Base-by-base conservation (phyloP, 2,888 invertebrate genomes). In the Biston betularia region DNA sequence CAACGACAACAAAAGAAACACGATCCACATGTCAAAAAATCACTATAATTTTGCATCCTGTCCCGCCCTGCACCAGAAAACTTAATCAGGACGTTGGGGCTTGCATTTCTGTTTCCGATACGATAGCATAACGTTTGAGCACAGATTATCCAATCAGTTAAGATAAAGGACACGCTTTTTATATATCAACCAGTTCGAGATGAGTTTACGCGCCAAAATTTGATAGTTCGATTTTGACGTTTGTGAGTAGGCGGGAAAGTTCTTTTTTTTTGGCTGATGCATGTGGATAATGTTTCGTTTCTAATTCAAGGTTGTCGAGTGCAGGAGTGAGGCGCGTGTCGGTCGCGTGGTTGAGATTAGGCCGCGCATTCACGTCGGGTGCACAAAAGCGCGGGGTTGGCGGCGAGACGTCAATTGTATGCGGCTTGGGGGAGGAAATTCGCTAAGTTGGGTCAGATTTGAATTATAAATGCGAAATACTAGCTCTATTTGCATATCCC, bases 61-160 rank as follows among this genome's bases (percentile, higher is more conserved):
- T 77, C 81, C 84, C 91, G 87, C 91, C 92, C 88, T 76, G 78
- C 74, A 82, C 81, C 85, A 88, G 88, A 86, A 86, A 89, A 91
- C 91, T 89, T 88, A 92, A 93, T 92, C 92, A 93, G 89, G 81
- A 89, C 83, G 80, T 85, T 74, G 86, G 84, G 84, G 85, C 89
- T 89, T 88, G 88, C 84, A 88, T 89, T 92, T 92, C 92, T 90
- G 92, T 91, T 93, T 93, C 92, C 93, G 93, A 93, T 93, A 92
- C 90, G 88, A 84, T 87, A 88, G 87, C 89, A 89, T 91, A 89
- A 80, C 92, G 84, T 92, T 93, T 92, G 92, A 93, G 86, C 86
- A 92, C 89, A 93, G 93, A 93, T 93, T 93, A 93, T 92, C 93
- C 93, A 93, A 93, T 93, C 93, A 93, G 93, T 92, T 92, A 93